Conservation (phyloP, 2,113 vertebrate species). For the Peromyscus maniculatus region DNA sequence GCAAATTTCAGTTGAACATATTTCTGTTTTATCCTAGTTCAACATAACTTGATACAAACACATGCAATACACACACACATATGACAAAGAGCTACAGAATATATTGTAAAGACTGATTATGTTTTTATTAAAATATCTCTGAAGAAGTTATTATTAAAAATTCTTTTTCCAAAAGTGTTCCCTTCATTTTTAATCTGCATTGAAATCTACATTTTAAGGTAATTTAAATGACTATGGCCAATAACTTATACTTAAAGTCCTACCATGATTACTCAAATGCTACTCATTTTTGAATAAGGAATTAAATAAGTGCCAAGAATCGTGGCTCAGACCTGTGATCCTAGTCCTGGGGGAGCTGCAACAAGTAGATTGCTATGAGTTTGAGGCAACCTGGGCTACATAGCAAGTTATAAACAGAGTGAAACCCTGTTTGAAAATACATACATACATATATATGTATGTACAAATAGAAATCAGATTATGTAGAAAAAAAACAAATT, state of each 20-base stretch:
- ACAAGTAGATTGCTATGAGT: background rate
- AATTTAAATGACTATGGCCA: background rate
- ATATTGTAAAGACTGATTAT: background rate
- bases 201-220: background rate
- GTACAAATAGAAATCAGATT: background rate
- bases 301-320: background rate
- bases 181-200: background rate
- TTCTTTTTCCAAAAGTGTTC: background rate
- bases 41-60: background rate
- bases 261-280: background rate
- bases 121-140: background rate
- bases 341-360: fast-evolving
- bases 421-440: background rate
- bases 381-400: no score
- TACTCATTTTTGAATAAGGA: background rate
- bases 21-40: background rate
- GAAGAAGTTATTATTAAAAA: background rate
- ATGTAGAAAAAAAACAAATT: background rate
- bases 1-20: background rate
- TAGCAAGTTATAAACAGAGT: background rate
- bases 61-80: background rate
- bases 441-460: background rate
- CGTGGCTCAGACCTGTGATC: background rate
- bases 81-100: background rate
- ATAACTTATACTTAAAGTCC: background rate